phyloP scores from a whole-genome alignment of 2,888 invertebrate genomes.

The Teinopalpus imperialis region DNA sequence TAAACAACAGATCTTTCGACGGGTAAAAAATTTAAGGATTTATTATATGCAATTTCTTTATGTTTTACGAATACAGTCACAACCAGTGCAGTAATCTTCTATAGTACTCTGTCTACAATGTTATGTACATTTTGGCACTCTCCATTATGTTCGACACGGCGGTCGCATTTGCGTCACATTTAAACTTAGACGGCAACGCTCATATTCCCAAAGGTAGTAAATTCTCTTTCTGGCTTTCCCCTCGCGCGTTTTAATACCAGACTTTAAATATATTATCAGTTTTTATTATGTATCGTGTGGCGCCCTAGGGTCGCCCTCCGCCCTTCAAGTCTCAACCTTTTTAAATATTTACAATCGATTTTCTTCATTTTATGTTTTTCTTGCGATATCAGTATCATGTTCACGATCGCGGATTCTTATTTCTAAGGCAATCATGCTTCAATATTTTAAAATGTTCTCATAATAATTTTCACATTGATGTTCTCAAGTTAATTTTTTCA shows the following conservation, averaged over 20 bases:
- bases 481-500: too few species aligned
- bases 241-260: constrained; percentile 57
- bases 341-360: constrained; percentile 57
- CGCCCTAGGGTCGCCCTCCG: constrained; percentile 57
- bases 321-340: constrained; percentile 55
- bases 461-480: too few species aligned
- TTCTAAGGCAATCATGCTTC: too few species aligned
- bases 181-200: constrained; percentile 46
- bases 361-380: constrained; percentile 33
- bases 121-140: constrained; percentile 40
- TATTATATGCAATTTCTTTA: too few species aligned
- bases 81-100: constrained; percentile 11
- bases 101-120: constrained; percentile 13
- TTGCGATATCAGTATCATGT: constrained; percentile 1
- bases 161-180: constrained; percentile 45
- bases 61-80: background rate
- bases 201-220: constrained; percentile 63
- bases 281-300: constrained; percentile 71
- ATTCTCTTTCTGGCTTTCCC: constrained; percentile 59
- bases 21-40: too few species aligned
- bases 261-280: constrained; percentile 78
- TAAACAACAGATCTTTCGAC: too few species aligned
- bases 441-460: constrained; percentile 15
- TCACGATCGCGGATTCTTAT: too few species aligned
- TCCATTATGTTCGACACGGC: constrained; percentile 39